Conservation (phyloP, 2,797 vertebrate genomes). For the Periophthalmus magnuspinnatus region DNA sequence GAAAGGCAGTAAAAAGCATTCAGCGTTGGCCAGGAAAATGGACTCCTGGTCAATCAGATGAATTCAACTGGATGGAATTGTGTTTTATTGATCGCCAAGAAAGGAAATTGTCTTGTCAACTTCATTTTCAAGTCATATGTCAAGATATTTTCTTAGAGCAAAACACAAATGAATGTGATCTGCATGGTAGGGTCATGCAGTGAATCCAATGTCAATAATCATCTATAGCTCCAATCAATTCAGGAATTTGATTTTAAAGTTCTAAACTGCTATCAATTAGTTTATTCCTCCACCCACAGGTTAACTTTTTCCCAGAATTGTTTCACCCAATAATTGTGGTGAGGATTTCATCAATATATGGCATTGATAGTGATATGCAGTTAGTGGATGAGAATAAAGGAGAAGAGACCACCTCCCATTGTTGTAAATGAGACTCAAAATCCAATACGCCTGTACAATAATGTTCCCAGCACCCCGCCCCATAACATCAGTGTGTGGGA, state of each 20-base stretch:
- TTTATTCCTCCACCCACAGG: background rate
- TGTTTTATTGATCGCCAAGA: conserved; percentile 36
- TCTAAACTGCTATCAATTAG: background rate
- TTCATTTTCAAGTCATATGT: conserved; percentile 13
- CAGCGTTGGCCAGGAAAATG: conserved; percentile 21
- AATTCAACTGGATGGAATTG: conserved; percentile 25
- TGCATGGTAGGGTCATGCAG: background rate
- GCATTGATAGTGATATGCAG: conserved; percentile 6
- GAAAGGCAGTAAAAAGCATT: conserved; percentile 7
- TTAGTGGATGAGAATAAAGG: background rate
- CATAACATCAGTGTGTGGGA: conserved; percentile 44
- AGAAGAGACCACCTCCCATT: conserved; percentile 10
- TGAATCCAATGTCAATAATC: background rate
- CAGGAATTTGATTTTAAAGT: background rate
- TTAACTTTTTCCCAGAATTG: background rate
- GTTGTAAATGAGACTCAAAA: conserved; percentile 23
- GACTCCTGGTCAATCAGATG: conserved; percentile 21
- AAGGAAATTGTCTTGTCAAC: conserved; percentile 31
- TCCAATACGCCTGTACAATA: conserved; percentile 40
- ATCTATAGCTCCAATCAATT: background rate
- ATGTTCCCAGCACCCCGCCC: conserved; percentile 31
- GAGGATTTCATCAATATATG: background rate
- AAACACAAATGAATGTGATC: background rate
- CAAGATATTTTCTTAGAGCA: conserved; percentile 4
- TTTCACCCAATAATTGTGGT: too few relatives aligned